These are phyloP conservation scores for Salvelinus sp. DNA, from an alignment of 2,113 vertebrate genomes.

Conservation along the genomic window DNA sequence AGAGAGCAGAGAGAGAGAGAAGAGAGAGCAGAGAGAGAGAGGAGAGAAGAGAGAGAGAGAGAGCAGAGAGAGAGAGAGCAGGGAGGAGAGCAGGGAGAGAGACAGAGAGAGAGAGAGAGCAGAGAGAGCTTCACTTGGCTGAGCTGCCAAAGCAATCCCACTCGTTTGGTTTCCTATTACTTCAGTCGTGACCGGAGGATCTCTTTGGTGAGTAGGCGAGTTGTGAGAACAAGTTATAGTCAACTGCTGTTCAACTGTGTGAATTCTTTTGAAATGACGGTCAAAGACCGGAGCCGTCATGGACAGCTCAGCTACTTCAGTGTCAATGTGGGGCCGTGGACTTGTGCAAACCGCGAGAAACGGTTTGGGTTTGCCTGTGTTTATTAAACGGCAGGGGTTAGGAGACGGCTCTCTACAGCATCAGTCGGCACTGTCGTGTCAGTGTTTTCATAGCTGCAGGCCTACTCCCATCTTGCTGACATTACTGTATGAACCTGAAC, in stretches of 20 bases:
- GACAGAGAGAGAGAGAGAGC: neutral
- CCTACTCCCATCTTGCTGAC: slow-evolving; percentile 22
- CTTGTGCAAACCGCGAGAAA: slow-evolving; percentile 45
- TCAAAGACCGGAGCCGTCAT: slow-evolving; percentile 61
- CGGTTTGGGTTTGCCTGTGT: slow-evolving; percentile 32
- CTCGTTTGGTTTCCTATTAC: slow-evolving; percentile 35
- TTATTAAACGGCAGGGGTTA: slow-evolving; percentile 40
- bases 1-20: no score
- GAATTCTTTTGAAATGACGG: slow-evolving; percentile 60
- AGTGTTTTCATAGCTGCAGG: slow-evolving; percentile 1
- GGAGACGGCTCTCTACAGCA: slow-evolving; percentile 25
- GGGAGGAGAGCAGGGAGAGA: no score
- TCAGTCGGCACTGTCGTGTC: slow-evolving; percentile 25
- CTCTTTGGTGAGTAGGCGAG: slow-evolving; percentile 35
- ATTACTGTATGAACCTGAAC: slow-evolving; percentile 15
- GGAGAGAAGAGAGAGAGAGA: no score
- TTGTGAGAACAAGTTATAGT: slow-evolving; percentile 15
- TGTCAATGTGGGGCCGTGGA: slow-evolving; percentile 50
- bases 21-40: no score
- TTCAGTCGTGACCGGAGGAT: slow-evolving; percentile 49
- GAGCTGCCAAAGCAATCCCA: slow-evolving; percentile 17
- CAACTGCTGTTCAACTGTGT: slow-evolving; percentile 46
- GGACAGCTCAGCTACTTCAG: slow-evolving; percentile 48
- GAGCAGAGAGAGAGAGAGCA: no score
- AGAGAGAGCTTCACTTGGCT: slow-evolving; percentile 16